Base-by-base conservation (phyloP, 2,797 vertebrate species). In the Neoniphon sammara region DNA sequence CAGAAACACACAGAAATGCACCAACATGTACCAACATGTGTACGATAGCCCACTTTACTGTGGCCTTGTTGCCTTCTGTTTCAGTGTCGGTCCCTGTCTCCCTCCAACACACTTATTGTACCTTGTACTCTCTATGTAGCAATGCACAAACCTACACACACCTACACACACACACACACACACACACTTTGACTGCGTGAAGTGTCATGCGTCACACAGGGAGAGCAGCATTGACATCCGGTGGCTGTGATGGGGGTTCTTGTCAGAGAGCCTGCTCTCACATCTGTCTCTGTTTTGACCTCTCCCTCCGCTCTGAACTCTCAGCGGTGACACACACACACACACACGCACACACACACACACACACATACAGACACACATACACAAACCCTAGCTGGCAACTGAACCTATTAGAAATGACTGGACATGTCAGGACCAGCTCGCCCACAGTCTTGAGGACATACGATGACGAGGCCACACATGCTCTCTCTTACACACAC, bases 201-300 rank as follows among this genome's bases (percentile, higher is more conserved):
- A 69, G 82, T 85, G 83, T 86, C 83, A 82, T 36, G 69, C 79
- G 71, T 77, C 81, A 81, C 80, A 74, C 59, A 12, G 62, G 42
- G 73, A 86, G 61, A 80, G 74, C 80, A 14, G 58, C 64, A 0
- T 25, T 8, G 11, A 80, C 85, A 87, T 85, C 75, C 75, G 34
- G 76, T 78, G 71, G 42, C 36, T 79, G 64, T 77, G 76, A 85
- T 67, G 72, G 81, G 85, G 78, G 66, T 52, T 69, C 78, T 76
- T 86, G 85, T 89, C 81, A 83, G 31, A 54, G 77, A 72, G 73
- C 66, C 58, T 81, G 80, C 84, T 86, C 83, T 87, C 84, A 87
- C 85, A 90, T 89, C 84, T 88, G 87, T 84, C 80, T 23, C 47
- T 73, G 57, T 58, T 78, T 59, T 90, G 82, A 87, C 84, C 87